Conservation (phyloP, 2,888 invertebrate species). For the Coelinius sp. region DNA sequence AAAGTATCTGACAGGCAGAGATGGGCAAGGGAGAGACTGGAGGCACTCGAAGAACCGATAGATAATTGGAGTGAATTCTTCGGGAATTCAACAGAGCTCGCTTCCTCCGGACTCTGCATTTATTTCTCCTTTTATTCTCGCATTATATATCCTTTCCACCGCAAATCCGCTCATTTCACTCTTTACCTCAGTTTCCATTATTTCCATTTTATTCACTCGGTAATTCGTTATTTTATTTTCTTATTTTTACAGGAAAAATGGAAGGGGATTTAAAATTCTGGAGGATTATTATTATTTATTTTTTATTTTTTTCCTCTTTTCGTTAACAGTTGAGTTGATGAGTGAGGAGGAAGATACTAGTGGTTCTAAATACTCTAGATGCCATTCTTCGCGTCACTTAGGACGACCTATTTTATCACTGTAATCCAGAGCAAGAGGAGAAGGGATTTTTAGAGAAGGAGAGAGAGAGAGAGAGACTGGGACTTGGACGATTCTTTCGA, state of each 20-base stretch:
- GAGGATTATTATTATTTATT: background rate
- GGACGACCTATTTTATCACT: conserved; percentile 45
- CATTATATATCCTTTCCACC: too few species aligned
- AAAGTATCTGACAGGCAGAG: conserved; percentile 12
- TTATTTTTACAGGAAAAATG: background rate
- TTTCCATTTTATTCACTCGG: conserved; percentile 5
- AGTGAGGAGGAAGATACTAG: conserved; percentile 11
- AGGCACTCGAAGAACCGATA: conserved; percentile 30
- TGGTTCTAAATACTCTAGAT: conserved; percentile 45
- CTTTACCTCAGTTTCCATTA: conserved; percentile 24
- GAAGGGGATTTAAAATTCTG: background rate
- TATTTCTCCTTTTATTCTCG: conserved; percentile 17
- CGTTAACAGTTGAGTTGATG: conserved; percentile 13
- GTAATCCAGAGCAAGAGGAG: conserved; percentile 10
- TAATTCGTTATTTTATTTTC: conserved; percentile 11
- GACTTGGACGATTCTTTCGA: conserved; percentile 29
- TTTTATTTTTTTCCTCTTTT: background rate
- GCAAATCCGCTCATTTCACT: conserved; percentile 19
- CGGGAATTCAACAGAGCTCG: conserved; percentile 35
- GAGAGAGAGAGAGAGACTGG: conserved; percentile 23
- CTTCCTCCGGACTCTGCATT: conserved; percentile 30
- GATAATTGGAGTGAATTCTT: conserved; percentile 40
- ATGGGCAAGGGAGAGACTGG: conserved; percentile 14
- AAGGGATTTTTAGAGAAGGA: background rate
- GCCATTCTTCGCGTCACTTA: conserved; percentile 43